These are phyloP conservation scores for Kryptolebias marmoratus DNA, from an alignment of 2,113 vertebrate species.

Conservation along the genomic window DNA sequence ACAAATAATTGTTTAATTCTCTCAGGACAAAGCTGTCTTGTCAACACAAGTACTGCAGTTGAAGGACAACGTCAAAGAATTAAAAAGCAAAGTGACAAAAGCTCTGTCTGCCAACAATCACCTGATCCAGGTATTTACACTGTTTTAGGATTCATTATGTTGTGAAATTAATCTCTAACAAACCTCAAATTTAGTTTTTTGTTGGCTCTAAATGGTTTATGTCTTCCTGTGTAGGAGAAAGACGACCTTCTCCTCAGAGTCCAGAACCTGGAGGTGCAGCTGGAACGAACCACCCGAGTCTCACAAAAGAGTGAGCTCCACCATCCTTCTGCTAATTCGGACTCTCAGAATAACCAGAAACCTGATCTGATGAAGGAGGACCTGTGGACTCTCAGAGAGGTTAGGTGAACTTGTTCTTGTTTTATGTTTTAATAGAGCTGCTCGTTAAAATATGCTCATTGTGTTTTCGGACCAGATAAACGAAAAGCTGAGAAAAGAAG, in stretches of 20 bases:
- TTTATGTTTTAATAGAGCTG: background rate
- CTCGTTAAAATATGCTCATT: background rate
- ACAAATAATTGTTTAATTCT: background rate
- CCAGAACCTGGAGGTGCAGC: slow-evolving; percentile 56
- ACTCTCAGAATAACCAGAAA: slow-evolving; percentile 59
- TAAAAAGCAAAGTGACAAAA: slow-evolving; percentile 61
- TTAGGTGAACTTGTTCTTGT: slow-evolving; percentile 17
- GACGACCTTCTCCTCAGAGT: slow-evolving; percentile 61
- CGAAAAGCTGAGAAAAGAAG: slow-evolving; percentile 68
- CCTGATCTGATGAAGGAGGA: slow-evolving; percentile 59
- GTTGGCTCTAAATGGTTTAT: background rate
- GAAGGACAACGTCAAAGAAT: slow-evolving; percentile 73
- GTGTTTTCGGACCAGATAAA: slow-evolving; percentile 62
- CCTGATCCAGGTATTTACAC: slow-evolving; percentile 69
- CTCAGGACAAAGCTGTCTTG: slow-evolving; percentile 79
- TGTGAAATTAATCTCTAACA: background rate
- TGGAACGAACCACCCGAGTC: slow-evolving; percentile 43
- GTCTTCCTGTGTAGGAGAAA: slow-evolving; percentile 68
- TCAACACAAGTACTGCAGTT: slow-evolving; percentile 72
- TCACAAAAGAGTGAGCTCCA: slow-evolving; percentile 52
- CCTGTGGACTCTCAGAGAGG: slow-evolving; percentile 60
- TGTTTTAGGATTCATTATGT: too few relatives aligned
- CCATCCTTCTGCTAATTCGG: slow-evolving; percentile 33
- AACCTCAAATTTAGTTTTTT: too few relatives aligned
- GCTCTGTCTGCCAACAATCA: slow-evolving; percentile 66